These are phyloP conservation scores for Pedicia rivosa DNA, from an alignment of 2,888 invertebrate genomes.

Conservation along the genomic window DNA sequence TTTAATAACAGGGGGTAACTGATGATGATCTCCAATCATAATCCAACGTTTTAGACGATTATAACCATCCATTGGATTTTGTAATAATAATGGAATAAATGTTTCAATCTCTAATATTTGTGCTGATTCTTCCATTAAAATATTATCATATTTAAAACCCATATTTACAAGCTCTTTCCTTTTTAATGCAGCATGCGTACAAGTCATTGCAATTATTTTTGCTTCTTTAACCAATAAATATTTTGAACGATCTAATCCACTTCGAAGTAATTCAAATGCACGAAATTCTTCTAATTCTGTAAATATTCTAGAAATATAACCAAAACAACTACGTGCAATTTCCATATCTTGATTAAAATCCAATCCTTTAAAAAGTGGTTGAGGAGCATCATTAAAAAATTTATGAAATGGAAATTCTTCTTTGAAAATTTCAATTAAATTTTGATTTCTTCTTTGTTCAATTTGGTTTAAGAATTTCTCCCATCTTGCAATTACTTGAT, in stretches of 20 bases:
- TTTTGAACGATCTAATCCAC: conserved; percentile 89
- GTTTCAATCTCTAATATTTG: conserved; percentile 99
- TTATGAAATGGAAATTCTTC: conserved; percentile 85
- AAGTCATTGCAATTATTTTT: conserved; percentile 99
- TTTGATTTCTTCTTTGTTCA: conserved; percentile 12
- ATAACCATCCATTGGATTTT: conserved; percentile 93
- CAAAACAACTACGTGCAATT: conserved; percentile 84
- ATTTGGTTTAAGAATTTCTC: conserved; percentile 52
- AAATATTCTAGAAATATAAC: conserved; percentile 90
- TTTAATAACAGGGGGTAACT: conserved; percentile 97
- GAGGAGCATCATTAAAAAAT: conserved; percentile 87
- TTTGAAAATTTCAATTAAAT: conserved; percentile 38
- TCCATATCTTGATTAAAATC: conserved; percentile 69
- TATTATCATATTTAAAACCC: conserved; percentile 95
- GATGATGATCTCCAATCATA: conserved; percentile 99
- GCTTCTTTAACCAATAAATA: conserved; percentile 96
- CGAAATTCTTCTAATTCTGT: conserved; percentile 95
- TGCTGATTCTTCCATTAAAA: conserved; percentile 97
- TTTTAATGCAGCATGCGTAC: conserved; percentile 97
- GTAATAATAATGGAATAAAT: conserved; percentile 94
- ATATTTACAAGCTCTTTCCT: conserved; percentile 90
- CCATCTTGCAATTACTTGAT: conserved; percentile 81
- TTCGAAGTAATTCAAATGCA: conserved; percentile 90
- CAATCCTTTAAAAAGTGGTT: conserved; percentile 73
- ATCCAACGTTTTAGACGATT: conserved; percentile 97